Evolutionary conservation across 2,797 vertebrate species (phyloP).

Genomic region (Spinibarbus caldwelli): DNA sequence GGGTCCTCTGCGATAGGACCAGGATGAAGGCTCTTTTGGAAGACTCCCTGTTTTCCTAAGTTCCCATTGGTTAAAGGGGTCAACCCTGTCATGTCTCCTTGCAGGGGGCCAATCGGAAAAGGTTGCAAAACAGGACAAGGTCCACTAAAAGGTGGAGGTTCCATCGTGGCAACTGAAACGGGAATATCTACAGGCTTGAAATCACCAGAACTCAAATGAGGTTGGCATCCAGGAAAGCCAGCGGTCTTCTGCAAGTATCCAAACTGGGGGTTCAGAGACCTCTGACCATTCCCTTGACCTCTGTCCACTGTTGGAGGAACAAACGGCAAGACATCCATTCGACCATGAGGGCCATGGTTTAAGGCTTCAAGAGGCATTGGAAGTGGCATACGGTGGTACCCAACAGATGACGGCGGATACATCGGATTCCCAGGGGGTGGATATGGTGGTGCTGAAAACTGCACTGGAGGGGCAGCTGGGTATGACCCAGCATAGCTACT

Average conservation of each 20-base stretch:
- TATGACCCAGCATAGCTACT: conserved; percentile 25
- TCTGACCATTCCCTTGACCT: conserved; percentile 20
- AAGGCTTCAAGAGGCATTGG: conserved; percentile 17
- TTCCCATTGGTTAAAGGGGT: conserved; percentile 20
- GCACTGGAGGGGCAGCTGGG: conserved; percentile 4
- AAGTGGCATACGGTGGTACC: not conserved
- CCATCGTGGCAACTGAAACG: not conserved
- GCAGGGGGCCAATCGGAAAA: not conserved
- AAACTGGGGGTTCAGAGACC: conserved; percentile 25
- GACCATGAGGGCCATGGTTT: conserved; percentile 6
- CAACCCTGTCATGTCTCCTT: not conserved
- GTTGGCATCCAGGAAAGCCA: conserved; percentile 14
- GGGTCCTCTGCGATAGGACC: not conserved
- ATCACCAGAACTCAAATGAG: conserved; percentile 1
- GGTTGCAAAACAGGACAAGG: not conserved
- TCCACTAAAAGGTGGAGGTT: not conserved
- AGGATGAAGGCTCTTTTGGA: not conserved
- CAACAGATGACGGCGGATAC: not conserved
- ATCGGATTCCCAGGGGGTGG: conserved; percentile 9
- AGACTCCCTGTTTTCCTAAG: conserved; percentile 12
- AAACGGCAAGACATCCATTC: conserved; percentile 12
- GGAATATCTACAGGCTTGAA: conserved; percentile 28
- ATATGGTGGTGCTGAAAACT: conserved; percentile 28
- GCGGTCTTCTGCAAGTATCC: conserved; percentile 4
- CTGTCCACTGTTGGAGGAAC: not conserved